These are phyloP conservation scores for Coboldia fuscipes DNA, from an alignment of 1,140 invertebrate species.

Conservation along the genomic window DNA sequence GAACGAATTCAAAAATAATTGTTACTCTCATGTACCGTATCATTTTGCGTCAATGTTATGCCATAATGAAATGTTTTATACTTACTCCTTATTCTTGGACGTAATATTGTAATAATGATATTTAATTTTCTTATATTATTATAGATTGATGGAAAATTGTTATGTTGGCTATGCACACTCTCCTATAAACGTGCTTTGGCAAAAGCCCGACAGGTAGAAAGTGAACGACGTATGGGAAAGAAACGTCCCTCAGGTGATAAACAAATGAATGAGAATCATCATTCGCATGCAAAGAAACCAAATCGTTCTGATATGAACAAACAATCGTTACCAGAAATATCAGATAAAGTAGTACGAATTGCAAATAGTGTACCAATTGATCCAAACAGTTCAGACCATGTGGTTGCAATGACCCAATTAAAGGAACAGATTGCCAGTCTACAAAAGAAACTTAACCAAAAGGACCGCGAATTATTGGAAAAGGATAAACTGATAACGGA, in stretches of 20 bases:
- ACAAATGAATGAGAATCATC: slow-evolving; percentile 9
- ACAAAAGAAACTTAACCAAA: slow-evolving; percentile 69
- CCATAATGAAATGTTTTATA: no score
- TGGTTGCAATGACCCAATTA: slow-evolving; percentile 82
- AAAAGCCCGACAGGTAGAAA: slow-evolving; percentile 70
- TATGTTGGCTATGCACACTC: slow-evolving; percentile 91
- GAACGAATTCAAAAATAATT: no score
- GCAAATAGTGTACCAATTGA: slow-evolving; percentile 27
- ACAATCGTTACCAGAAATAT: slow-evolving; percentile 35
- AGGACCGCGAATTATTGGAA: slow-evolving; percentile 65
- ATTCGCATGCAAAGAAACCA: slow-evolving; percentile 13
- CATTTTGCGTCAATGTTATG: no score
- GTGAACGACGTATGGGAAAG: slow-evolving; percentile 36
- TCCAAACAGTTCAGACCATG: slow-evolving; percentile 77
- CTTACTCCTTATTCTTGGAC: no score
- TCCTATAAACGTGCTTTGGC: slow-evolving; percentile 82
- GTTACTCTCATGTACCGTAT: no score
- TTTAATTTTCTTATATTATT: no score
- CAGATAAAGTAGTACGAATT: slow-evolving; percentile 21
- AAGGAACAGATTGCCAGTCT: slow-evolving; percentile 82
- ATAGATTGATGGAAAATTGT: slow-evolving; percentile 85
- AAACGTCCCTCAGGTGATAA: slow-evolving; percentile 32
- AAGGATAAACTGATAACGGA: slow-evolving; percentile 90
- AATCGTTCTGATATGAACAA: slow-evolving; percentile 12
- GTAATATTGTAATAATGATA: no score